Evolutionary conservation across 2,797 vertebrate species (phyloP).

Genomic region (Smutsia temminckii): DNA sequence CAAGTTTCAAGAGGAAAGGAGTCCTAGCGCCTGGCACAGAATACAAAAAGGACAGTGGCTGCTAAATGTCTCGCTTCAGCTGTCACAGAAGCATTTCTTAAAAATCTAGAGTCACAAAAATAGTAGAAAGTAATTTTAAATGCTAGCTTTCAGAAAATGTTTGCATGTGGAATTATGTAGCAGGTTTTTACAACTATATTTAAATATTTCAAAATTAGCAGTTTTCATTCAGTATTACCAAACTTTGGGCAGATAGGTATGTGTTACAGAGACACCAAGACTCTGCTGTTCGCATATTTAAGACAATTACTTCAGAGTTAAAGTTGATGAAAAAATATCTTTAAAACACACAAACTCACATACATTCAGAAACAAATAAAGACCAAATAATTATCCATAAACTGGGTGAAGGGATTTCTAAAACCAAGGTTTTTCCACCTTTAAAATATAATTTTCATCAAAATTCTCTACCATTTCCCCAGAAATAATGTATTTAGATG

Average conservation of each 20-base stretch:
- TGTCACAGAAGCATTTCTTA: constrained; percentile 81
- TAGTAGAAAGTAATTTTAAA: constrained; percentile 83
- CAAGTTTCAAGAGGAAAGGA: constrained; percentile 84
- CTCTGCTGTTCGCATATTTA: constrained; percentile 45
- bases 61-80: constrained; percentile 78
- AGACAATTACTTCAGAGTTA: constrained; percentile 55
- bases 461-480: constrained; percentile 69
- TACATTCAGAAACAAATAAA: not conserved
- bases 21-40: constrained; percentile 74
- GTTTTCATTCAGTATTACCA: constrained; percentile 74
- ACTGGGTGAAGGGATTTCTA: not conserved
- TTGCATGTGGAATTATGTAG: constrained; percentile 72
- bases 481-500: constrained; percentile 74
- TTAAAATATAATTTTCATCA: constrained; percentile 66
- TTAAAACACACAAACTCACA: not conserved
- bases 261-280: constrained; percentile 58
- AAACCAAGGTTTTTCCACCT: constrained; percentile 54
- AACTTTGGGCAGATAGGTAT: constrained; percentile 68
- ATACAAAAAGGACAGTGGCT: constrained; percentile 78
- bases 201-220: constrained; percentile 73
- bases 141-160: constrained; percentile 75
- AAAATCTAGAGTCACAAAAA: constrained; percentile 80
- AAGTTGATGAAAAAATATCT: constrained; percentile 51
- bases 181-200: constrained; percentile 61
- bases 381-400: not conserved